A percentile compares a stretch with the other conserved stretches of the same genome.
These are phyloP conservation scores for Cryptomyrus ogoouensis DNA, from an alignment of 2,113 vertebrate species.

Conservation along the genomic window DNA sequence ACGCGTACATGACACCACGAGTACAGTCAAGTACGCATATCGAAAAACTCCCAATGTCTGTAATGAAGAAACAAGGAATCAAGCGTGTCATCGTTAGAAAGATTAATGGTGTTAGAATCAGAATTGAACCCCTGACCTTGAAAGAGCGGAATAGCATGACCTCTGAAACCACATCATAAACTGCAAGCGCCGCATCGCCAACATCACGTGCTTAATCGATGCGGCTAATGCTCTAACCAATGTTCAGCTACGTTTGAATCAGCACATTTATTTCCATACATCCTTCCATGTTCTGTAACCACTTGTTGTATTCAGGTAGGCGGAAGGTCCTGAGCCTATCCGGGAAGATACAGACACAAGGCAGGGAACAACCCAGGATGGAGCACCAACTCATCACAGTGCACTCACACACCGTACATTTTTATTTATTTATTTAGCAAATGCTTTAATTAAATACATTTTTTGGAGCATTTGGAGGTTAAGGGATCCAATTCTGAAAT, in stretches of 20 bases:
- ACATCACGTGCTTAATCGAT: neutral
- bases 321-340: neutral
- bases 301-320: neutral
- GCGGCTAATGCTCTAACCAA: accelerated
- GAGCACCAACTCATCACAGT: neutral
- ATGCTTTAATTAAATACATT: neutral
- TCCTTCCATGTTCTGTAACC: neutral
- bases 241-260: neutral
- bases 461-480: neutral
- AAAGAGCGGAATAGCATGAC: neutral
- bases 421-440: no score
- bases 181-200: neutral
- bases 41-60: neutral
- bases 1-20: neutral
- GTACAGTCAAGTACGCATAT: neutral
- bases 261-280: neutral
- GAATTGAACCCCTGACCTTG: neutral
- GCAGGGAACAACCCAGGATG: neutral
- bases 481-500: neutral
- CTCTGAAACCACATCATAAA: neutral
- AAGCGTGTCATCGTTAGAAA: neutral
- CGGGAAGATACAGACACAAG: neutral
- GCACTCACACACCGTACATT: neutral
- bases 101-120: neutral
- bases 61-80: neutral